phyloP scores from a whole-genome alignment of 2,888 invertebrate species.

The Nasonia oneida region DNA sequence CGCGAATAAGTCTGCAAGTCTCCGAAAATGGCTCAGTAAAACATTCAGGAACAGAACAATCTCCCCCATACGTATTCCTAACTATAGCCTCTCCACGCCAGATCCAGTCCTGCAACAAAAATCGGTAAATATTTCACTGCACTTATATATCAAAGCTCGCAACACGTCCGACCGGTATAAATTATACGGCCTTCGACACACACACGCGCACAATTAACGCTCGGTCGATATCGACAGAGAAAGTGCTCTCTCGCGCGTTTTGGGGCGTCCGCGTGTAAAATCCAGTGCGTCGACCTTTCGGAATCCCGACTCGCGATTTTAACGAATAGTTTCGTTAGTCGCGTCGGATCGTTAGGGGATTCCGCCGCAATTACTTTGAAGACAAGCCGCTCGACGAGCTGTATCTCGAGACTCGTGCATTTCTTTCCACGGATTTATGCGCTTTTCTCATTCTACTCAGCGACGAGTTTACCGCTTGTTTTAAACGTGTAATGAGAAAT shows the following conservation, averaged over 20 bases:
- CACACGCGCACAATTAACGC: not conserved
- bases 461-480: not conserved
- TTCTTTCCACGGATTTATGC: not conserved
- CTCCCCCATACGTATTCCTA: too few relatives aligned
- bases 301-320: slow-evolving; percentile 29
- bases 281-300: slow-evolving; percentile 27
- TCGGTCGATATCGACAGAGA: not conserved
- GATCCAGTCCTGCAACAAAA: too few relatives aligned
- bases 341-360: slow-evolving; percentile 48
- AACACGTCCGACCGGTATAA: not conserved
- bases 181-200: not conserved
- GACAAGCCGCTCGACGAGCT: slow-evolving; percentile 15
- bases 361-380: slow-evolving; percentile 57
- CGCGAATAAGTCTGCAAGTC: too few relatives aligned
- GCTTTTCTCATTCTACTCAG: not conserved
- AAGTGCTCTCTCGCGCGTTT: slow-evolving; percentile 46
- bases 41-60: too few relatives aligned
- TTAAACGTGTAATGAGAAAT: not conserved
- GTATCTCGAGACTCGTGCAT: not conserved
- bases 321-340: slow-evolving; percentile 52
- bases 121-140: too few relatives aligned
- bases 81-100: too few relatives aligned
- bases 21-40: too few relatives aligned
- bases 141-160: not conserved
- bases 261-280: not conserved